Evolutionary conservation across 2,113 vertebrate species (phyloP).

Genomic region (Saccopteryx bilineata): DNA sequence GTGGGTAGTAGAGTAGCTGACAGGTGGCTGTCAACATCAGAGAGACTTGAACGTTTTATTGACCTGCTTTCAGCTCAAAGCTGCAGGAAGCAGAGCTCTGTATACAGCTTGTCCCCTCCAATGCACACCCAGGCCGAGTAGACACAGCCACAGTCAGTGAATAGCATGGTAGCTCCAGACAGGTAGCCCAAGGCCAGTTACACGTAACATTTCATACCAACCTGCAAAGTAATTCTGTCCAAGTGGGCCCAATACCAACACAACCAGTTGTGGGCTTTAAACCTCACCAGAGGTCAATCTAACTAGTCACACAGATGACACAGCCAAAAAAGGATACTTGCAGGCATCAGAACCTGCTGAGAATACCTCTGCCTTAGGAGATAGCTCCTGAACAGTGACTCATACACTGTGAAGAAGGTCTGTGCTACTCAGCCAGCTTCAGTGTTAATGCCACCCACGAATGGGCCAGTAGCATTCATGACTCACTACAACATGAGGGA

Average conservation of each 20-base stretch:
- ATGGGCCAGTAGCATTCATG: no score
- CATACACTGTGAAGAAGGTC: no score
- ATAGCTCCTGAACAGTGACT: no score
- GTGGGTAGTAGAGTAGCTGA: not conserved
- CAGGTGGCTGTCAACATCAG: not conserved
- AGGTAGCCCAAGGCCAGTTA: no score
- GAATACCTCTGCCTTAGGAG: not conserved
- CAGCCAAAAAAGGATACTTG: not conserved
- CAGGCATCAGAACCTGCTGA: not conserved
- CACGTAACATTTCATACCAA: not conserved
- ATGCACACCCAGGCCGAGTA: not conserved
- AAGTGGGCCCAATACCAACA: not conserved
- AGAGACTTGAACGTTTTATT: not conserved
- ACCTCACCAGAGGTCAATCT: not conserved
- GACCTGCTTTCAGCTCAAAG: not conserved
- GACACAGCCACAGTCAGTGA: not conserved
- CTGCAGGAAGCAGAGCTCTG: not conserved
- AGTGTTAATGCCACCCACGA: no score
- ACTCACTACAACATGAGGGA: no score
- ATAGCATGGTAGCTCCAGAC: not conserved
- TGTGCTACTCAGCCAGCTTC: no score
- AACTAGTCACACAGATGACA: not conserved
- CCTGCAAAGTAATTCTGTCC: not conserved
- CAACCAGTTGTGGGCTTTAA: not conserved
- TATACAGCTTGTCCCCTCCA: not conserved